These are phyloP conservation scores for Macrosiphum euphorbiae DNA, from an alignment of 2,888 invertebrate species.

Conservation along the genomic window DNA sequence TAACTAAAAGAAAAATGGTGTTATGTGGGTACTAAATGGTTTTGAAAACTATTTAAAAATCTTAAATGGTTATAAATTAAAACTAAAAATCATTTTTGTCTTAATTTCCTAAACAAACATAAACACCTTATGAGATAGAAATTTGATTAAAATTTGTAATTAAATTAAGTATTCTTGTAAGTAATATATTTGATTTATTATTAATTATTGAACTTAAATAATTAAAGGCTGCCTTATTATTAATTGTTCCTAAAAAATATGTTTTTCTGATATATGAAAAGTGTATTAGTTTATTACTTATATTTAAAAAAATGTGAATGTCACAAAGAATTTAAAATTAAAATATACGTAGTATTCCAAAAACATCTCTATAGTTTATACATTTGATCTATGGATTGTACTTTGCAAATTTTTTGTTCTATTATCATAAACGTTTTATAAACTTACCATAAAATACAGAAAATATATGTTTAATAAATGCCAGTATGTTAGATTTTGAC, in stretches of 20 bases:
- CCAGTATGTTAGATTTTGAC: not conserved
- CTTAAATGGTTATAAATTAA: no score
- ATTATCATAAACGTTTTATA: no score
- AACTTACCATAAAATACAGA: not conserved
- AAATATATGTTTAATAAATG: not conserved
- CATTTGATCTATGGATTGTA: not conserved
- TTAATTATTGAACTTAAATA: not conserved
- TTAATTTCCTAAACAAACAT: no score
- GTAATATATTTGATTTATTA: not conserved
- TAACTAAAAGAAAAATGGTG: not conserved
- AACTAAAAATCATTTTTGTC: no score
- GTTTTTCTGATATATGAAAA: no score
- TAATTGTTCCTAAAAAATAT: no score
- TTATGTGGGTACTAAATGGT: not conserved
- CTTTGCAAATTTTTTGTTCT: not conserved
- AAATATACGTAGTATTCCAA: not conserved
- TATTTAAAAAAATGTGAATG: no score
- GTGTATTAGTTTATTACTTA: no score
- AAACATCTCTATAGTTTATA: not conserved
- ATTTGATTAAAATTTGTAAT: no score
- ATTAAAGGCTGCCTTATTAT: not conserved
- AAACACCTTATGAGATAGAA: not conserved
- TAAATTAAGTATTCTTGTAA: no score
- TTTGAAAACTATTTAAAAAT: not conserved
- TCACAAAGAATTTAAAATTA: not conserved